Evolutionary conservation across 2,888 invertebrate species (phyloP), one percentile per base, ranked within the genome.

Genomic region (Eilema depressum): DNA sequence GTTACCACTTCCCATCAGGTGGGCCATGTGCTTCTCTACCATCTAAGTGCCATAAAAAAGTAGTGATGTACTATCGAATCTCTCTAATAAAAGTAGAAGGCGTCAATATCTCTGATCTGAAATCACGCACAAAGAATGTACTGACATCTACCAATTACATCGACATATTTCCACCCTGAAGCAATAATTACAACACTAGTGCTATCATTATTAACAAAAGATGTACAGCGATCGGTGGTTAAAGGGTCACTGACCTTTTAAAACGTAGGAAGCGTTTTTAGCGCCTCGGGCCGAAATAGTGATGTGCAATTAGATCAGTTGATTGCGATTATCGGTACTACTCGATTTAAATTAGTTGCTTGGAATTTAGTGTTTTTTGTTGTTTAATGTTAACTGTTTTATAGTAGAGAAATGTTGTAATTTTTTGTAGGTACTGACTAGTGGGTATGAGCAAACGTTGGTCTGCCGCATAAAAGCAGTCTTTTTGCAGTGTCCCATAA

Each of bases 241-340:
- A 67, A 71, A 7, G 14, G 82, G 41, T 53, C 76, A 73, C 28
- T 69, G 71, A 78, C 66, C 82, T 77, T 62, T 23, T 2, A 26
- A 28, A 68, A 60, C 17, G 60, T 74, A 75, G 66, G 66, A 75
- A 73, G 62, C 30, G 61, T 61, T 77, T 75, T 82, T 75, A 69
- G 66, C 66, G 79, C 79, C 79, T 69, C 59, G 10, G 74, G 77
- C 75, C 28, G 57, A 60, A 64, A 41, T 73, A 80, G 80, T 75
- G 77, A 73, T 74, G 75, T 68, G 71, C 63, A 71, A 73, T 77
- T 71, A 73, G 59, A 56, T 75, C 69, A 73, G 68, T 75, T 74
- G 70, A 77, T 73, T 71, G 37, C 26, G 26, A 25, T 63, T n/a
- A 23, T 47, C 25, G 25, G n/a, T 47, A 41, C 23, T 69, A 70